Conservation (phyloP, 1,140 invertebrate genomes). For the Cephus cinctus region DNA sequence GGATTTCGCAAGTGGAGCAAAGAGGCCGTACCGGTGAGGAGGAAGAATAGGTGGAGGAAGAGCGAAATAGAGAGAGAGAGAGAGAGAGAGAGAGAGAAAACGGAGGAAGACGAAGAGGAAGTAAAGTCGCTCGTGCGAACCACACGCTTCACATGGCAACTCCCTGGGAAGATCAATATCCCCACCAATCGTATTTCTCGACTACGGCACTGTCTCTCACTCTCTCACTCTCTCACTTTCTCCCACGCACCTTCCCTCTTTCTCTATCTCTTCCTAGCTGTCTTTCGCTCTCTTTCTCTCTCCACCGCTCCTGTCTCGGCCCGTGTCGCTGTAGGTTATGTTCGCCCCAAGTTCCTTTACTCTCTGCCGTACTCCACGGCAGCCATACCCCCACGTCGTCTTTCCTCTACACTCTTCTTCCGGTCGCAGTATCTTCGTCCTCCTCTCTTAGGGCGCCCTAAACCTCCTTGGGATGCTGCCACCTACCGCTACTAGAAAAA, state of each 20-base stretch:
- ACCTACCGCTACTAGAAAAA: no score
- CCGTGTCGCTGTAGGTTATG: background rate
- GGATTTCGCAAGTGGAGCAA: no score
- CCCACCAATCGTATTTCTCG: conserved; percentile 5
- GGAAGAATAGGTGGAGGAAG: background rate
- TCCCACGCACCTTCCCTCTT: no score
- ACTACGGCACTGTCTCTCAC: background rate
- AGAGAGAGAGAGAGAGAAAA: background rate
- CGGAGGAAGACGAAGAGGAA: background rate
- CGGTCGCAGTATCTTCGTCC: background rate
- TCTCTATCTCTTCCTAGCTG: conserved; percentile 14
- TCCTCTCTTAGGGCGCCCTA: no score
- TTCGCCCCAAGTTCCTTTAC: background rate
- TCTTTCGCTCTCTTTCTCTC: background rate
- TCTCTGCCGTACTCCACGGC: background rate
- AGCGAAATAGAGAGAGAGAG: background rate
- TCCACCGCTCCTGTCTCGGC: background rate
- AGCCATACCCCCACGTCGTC: conserved; percentile 8
- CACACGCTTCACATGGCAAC: conserved; percentile 6
- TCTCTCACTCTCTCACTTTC: background rate
- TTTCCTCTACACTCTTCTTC: background rate
- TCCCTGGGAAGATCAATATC: conserved; percentile 10
- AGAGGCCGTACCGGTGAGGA: background rate
- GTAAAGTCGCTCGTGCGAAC: conserved; percentile 11
- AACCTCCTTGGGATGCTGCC: no score